Evolutionary conservation across 2,113 vertebrate species (phyloP).

Genomic region (Rynchops niger): DNA sequence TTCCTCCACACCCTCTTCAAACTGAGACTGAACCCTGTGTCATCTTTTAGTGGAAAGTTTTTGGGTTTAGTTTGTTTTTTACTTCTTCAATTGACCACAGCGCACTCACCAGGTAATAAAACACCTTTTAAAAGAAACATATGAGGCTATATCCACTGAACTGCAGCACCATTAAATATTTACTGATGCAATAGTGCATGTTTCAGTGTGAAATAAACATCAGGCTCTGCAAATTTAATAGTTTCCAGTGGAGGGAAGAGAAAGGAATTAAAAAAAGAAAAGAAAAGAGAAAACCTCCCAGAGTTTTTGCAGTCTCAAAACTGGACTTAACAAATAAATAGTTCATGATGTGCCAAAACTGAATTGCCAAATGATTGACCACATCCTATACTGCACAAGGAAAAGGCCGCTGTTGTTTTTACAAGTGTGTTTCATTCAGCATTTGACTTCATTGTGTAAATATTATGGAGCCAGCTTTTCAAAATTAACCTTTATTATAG

Average conservation of each 20-base stretch:
- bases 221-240: constrained; percentile 63
- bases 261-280: background rate
- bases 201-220: constrained; percentile 69
- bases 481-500: constrained; percentile 72
- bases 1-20: constrained; percentile 29
- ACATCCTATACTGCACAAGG: constrained; percentile 69
- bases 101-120: constrained; percentile 64
- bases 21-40: constrained; percentile 60
- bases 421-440: constrained; percentile 76
- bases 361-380: constrained; percentile 76
- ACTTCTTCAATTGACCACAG: constrained; percentile 10
- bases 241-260: constrained; percentile 54
- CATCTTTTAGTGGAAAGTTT: constrained; percentile 51
- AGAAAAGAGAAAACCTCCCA: constrained; percentile 29
- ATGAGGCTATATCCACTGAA: constrained; percentile 49
- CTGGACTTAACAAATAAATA: constrained; percentile 76
- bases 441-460: constrained; percentile 73
- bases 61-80: constrained; percentile 14
- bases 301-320: constrained; percentile 52
- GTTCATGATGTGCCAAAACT: constrained; percentile 73
- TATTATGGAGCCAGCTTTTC: constrained; percentile 60
- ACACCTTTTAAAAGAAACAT: constrained; percentile 69
- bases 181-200: constrained; percentile 60
- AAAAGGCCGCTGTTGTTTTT: constrained; percentile 73
- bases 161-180: constrained; percentile 70